Percentiles rank a stretch among this genome's conserved stretches.
Conservation (phyloP, 2,113 vertebrate species). For the Triplophysa siluroides region DNA sequence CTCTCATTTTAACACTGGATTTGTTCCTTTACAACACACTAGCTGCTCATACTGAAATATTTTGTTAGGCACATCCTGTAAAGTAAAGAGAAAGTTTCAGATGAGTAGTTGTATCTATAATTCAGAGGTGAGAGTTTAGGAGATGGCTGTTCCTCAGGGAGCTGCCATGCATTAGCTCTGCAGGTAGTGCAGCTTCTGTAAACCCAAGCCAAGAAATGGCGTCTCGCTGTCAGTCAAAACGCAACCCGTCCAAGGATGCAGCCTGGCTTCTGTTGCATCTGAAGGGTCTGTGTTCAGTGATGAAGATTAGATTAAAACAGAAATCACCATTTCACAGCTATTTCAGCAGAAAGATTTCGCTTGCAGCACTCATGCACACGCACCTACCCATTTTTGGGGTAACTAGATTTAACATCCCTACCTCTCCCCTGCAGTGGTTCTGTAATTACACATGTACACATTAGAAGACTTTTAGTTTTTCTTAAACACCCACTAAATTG, state of each 20-base stretch:
- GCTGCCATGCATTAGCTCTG: conserved; percentile 52
- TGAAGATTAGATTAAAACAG: conserved; percentile 6
- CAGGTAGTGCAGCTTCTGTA: conserved; percentile 39
- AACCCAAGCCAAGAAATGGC: conserved; percentile 32
- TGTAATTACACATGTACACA: conserved; percentile 34
- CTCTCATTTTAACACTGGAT: neutral
- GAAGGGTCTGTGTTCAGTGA: neutral
- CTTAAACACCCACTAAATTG: conserved; percentile 12
- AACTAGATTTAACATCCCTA: neutral
- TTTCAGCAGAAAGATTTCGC: conserved; percentile 1
- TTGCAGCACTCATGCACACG: neutral
- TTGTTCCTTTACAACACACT: neutral
- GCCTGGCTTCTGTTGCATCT: neutral
- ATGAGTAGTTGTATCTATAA: conserved; percentile 50
- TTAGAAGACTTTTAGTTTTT: conserved; percentile 29
- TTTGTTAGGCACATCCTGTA: conserved; percentile 23
- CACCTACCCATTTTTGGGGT: too few relatives aligned
- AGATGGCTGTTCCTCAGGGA: conserved; percentile 46
- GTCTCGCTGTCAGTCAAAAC: conserved; percentile 37
- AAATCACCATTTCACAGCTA: neutral
- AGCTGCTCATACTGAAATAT: conserved; percentile 36
- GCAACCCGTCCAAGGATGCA: neutral
- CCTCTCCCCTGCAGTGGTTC: neutral
- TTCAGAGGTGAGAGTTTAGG: conserved; percentile 46
- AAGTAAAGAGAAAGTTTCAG: conserved; percentile 43